phyloP scores from a whole-genome alignment of 1,140 invertebrate genomes.

The Ceratina australensis region DNA sequence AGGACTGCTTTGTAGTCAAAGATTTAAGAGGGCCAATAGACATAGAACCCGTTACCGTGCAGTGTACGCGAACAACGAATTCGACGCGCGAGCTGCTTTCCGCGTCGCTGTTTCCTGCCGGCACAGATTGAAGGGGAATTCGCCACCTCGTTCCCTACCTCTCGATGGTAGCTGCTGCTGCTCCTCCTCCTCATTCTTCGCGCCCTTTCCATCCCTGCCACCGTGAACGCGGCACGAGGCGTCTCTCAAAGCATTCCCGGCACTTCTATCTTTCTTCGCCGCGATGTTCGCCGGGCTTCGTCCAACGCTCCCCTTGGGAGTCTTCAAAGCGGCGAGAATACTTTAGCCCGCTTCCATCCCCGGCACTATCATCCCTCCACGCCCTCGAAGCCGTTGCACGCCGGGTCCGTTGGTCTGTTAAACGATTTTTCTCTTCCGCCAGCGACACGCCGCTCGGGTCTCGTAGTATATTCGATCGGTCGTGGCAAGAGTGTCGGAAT shows the following conservation, averaged over 20 bases:
- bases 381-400: no score
- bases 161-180: slow-evolving; percentile 17
- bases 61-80: background rate
- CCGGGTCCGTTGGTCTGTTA: slow-evolving; percentile 26
- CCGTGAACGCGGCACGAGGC: slow-evolving; percentile 14
- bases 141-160: slow-evolving; percentile 32
- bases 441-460: slow-evolving; percentile 13
- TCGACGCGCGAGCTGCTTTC: background rate
- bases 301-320: slow-evolving; percentile 31
- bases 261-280: slow-evolving; percentile 36
- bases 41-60: no score
- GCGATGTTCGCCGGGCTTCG: slow-evolving; percentile 21
- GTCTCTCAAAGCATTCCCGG: slow-evolving; percentile 51
- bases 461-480: slow-evolving; percentile 53
- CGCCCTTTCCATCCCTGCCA: background rate
- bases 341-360: slow-evolving; percentile 44
- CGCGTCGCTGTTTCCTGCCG: slow-evolving; percentile 19
- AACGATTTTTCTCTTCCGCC: slow-evolving; percentile 42
- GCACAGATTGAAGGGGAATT: slow-evolving; percentile 43
- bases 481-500: slow-evolving; percentile 27
- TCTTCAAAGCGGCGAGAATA: slow-evolving; percentile 49
- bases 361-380: background rate
- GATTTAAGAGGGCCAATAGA: slow-evolving; percentile 11
- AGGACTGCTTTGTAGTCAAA: background rate
- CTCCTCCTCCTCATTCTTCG: slow-evolving; percentile 10